Conservation (phyloP, 2,888 invertebrate genomes). For the Xestia c-nigrum region DNA sequence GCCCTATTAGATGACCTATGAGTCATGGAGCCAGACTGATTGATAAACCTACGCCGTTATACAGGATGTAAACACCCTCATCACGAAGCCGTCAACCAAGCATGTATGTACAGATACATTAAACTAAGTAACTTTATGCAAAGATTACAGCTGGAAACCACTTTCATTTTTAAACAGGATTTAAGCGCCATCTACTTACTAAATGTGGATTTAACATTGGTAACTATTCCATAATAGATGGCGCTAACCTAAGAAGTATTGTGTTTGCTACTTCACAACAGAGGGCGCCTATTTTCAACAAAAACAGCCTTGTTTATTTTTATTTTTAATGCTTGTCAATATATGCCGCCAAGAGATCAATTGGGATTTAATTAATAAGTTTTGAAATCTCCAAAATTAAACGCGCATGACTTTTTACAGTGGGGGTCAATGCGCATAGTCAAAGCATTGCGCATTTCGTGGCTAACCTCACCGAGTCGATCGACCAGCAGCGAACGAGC, state of each 20-base stretch:
- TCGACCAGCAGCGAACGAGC: constrained; percentile 76
- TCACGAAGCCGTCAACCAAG: too few species aligned
- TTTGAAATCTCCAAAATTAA: constrained; percentile 41
- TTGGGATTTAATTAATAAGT: constrained; percentile 14
- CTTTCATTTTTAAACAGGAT: too few species aligned
- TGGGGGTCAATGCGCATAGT: constrained; percentile 89
- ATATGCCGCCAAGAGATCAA: background rate
- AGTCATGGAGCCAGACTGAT: too few species aligned
- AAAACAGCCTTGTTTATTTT: constrained; percentile 35
- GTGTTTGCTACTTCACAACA: constrained; percentile 58
- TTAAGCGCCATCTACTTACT: constrained; percentile 35
- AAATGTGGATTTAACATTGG: rapidly evolving
- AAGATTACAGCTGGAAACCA: too few species aligned
- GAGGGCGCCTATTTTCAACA: constrained; percentile 65
- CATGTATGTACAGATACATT: too few species aligned
- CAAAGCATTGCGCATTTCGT: constrained; percentile 90
- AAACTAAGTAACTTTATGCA: too few species aligned
- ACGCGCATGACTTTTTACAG: constrained; percentile 86
- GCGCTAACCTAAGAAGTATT: constrained; percentile 12
- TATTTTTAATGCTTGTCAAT: constrained; percentile 33
- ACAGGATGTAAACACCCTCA: too few species aligned
- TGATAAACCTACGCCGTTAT: too few species aligned
- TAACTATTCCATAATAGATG: constrained; percentile 69
- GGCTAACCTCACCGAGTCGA: constrained; percentile 87
- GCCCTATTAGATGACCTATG: too few species aligned